Conservation (phyloP, 2,113 vertebrate genomes). For the Bos taurus region DNA sequence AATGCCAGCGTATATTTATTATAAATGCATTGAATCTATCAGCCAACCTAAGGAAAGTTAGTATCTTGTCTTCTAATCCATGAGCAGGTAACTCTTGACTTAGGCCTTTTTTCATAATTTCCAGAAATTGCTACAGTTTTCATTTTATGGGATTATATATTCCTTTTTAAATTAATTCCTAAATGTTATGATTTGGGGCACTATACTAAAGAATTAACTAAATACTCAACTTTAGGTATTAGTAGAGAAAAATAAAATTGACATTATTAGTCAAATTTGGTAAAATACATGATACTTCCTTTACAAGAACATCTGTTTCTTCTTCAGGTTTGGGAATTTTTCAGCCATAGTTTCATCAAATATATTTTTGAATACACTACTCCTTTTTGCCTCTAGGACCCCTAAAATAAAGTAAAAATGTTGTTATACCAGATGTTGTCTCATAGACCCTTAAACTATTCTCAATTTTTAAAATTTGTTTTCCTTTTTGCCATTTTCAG, state of each 20-base stretch:
- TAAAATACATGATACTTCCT: not conserved
- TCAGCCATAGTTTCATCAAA: not conserved
- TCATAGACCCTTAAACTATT: not conserved
- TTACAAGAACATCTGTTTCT: not conserved
- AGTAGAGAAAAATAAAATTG: not conserved
- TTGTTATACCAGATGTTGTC: not conserved
- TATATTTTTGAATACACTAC: not conserved
- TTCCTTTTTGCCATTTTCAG: not conserved
- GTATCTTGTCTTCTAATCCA: not conserved
- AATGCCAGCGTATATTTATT: not conserved
- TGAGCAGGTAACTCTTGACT: not conserved
- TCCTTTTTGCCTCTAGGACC: not conserved
- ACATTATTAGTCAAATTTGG: not conserved
- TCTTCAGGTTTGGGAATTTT: not conserved
- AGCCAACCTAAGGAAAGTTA: not conserved
- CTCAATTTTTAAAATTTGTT: not conserved
- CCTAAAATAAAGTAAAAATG: not conserved
- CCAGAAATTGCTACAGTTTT: not conserved
- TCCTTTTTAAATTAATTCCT: not conserved
- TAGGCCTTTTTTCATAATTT: not conserved
- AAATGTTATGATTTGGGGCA: not conserved
- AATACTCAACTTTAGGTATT: not conserved
- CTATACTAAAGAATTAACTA: not conserved
- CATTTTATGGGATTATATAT: not conserved
- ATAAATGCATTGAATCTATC: not conserved